Conservation (phyloP, 2,888 invertebrate species). For the Acanthopleura granulata region DNA sequence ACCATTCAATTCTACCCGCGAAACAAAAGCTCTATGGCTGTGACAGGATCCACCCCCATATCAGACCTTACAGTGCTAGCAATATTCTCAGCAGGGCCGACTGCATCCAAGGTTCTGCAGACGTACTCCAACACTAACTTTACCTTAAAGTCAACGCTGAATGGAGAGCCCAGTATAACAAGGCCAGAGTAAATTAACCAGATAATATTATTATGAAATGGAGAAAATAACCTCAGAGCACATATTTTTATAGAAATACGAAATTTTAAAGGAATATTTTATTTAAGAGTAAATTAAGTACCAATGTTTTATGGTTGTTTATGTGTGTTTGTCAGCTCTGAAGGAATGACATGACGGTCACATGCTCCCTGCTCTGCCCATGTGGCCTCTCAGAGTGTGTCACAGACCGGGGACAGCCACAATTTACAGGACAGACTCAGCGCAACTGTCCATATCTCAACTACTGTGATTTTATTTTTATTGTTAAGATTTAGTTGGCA, state of each 20-base stretch:
- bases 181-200: background rate
- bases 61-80: slow-evolving; percentile 19
- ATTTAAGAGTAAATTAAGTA: slow-evolving; percentile 20
- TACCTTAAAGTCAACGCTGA: background rate
- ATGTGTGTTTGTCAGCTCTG: slow-evolving; percentile 12
- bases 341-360: background rate
- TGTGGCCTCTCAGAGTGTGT: too few relatives aligned
- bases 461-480: slow-evolving; percentile 10
- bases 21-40: background rate
- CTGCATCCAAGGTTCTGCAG: background rate
- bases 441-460: background rate
- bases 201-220: slow-evolving; percentile 14
- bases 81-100: slow-evolving; percentile 17
- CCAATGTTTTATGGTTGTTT: slow-evolving; percentile 16
- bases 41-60: background rate
- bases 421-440: background rate
- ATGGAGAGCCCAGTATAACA: slow-evolving; percentile 10
- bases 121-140: background rate
- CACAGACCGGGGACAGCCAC: background rate
- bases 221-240: slow-evolving; percentile 16
- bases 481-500: background rate
- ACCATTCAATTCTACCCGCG: slow-evolving; percentile 15
- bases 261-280: slow-evolving; percentile 20
- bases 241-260: slow-evolving; percentile 18
- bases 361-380: background rate